Percentiles rank a stretch among this genome's conserved stretches.
Evolutionary conservation across 2,888 invertebrate species (phyloP).

Genomic region (Luperina nickerlii): DNA sequence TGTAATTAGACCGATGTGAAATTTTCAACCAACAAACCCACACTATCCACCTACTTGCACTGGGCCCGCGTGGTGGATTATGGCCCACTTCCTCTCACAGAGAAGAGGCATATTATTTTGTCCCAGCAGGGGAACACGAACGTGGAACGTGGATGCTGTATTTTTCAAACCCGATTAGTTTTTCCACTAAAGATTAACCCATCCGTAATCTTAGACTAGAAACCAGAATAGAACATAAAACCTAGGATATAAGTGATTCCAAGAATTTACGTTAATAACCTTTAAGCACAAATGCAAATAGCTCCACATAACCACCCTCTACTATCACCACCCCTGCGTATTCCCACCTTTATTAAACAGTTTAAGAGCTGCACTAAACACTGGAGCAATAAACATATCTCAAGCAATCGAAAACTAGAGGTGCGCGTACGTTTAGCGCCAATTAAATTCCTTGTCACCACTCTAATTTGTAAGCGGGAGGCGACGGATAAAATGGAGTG

Average conservation of each 20-base stretch:
- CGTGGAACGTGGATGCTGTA: too few species aligned
- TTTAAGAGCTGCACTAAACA: conserved; percentile 58
- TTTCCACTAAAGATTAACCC: too few species aligned
- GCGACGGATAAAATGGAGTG: conserved; percentile 68
- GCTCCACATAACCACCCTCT: not conserved
- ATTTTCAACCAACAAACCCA: not conserved
- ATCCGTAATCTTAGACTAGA: not conserved
- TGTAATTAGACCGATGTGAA: too few species aligned
- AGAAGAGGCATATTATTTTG: too few species aligned
- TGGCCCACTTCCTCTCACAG: too few species aligned
- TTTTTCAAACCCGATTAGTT: not conserved
- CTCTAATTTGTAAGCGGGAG: conserved; percentile 73
- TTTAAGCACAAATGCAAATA: conserved; percentile 14
- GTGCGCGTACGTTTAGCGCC: conserved; percentile 57
- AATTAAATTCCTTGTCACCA: conserved; percentile 65
- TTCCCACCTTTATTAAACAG: conserved; percentile 59
- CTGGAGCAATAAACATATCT: conserved; percentile 68
- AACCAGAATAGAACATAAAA: not conserved
- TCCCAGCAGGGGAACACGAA: too few species aligned
- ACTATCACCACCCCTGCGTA: conserved; percentile 20
- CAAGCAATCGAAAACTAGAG: conserved; percentile 74
- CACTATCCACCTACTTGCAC: too few species aligned
- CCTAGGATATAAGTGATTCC: conserved; percentile 8
- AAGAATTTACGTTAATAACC: conserved; percentile 12
- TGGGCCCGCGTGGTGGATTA: too few species aligned